Percentiles rank a stretch among this genome's conserved stretches.
Evolutionary conservation across 2,113 vertebrate genomes (phyloP).

Genomic region (Microcebus murinus): DNA sequence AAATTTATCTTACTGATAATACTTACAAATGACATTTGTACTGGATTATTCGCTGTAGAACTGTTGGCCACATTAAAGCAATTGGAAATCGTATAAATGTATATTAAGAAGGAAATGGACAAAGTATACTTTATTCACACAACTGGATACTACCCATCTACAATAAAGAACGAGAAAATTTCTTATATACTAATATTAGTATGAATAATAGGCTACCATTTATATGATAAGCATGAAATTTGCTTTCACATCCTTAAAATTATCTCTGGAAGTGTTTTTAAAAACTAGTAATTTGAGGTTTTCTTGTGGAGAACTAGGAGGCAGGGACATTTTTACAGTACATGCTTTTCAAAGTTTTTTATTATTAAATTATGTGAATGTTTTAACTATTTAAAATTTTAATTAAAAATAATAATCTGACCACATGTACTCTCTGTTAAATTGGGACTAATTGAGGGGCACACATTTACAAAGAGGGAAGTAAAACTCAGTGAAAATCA

Average conservation of each 20-base stretch:
- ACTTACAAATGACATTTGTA: neutral
- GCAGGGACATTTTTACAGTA: neutral
- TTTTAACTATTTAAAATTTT: neutral
- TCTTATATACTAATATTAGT: neutral
- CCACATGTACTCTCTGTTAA: no score
- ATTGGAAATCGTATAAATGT: neutral
- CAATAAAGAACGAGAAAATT: neutral
- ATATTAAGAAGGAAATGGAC: neutral
- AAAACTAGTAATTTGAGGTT: neutral
- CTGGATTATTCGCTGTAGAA: neutral
- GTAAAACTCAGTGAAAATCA: no score
- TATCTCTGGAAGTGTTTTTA: neutral
- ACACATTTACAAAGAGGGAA: no score
- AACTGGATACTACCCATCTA: neutral
- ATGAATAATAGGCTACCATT: neutral
- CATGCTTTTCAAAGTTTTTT: neutral
- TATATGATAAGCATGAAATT: neutral
- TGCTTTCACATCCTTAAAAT: constrained; percentile 11
- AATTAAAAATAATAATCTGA: neutral
- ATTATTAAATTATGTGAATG: neutral
- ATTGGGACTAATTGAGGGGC: no score
- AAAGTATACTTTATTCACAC: neutral
- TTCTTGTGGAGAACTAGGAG: neutral
- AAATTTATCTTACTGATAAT: neutral
- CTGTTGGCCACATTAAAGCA: neutral